Evolutionary conservation across 2,797 vertebrate genomes (phyloP).

Genomic region (Semotilus atromaculatus): DNA sequence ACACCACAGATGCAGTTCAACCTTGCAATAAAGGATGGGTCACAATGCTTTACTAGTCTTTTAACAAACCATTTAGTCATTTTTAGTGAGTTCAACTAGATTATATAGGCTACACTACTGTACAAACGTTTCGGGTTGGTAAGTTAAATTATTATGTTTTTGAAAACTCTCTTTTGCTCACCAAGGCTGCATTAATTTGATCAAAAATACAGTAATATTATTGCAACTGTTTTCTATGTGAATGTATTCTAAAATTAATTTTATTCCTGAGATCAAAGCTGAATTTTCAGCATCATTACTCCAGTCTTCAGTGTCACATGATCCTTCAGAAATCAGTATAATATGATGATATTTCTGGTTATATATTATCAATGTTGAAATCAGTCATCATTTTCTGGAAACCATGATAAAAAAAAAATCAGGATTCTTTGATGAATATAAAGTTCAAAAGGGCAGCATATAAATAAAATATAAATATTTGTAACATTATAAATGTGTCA

Average conservation of each 20-base stretch:
- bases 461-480: not conserved
- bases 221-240: too few relatives aligned
- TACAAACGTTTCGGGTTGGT: not conserved
- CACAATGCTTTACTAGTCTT: not conserved
- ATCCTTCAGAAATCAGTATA: too few relatives aligned
- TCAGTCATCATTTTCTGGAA: not conserved
- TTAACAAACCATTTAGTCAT: not conserved
- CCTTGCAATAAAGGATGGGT: not conserved
- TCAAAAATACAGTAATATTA: too few relatives aligned
- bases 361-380: not conserved
- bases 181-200: not conserved
- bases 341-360: too few relatives aligned
- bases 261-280: too few relatives aligned
- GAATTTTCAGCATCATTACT: too few relatives aligned
- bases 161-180: not conserved
- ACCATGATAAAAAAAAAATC: too few relatives aligned
- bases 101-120: not conserved
- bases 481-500: not conserved
- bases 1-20: not conserved
- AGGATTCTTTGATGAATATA: not conserved
- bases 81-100: not conserved
- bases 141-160: not conserved
- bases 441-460: not conserved
- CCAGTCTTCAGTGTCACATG: too few relatives aligned
- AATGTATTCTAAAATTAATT: too few relatives aligned